These are phyloP conservation scores for Rhodinocichla rosea DNA, from an alignment of 2,113 vertebrate species.

Conservation along the genomic window DNA sequence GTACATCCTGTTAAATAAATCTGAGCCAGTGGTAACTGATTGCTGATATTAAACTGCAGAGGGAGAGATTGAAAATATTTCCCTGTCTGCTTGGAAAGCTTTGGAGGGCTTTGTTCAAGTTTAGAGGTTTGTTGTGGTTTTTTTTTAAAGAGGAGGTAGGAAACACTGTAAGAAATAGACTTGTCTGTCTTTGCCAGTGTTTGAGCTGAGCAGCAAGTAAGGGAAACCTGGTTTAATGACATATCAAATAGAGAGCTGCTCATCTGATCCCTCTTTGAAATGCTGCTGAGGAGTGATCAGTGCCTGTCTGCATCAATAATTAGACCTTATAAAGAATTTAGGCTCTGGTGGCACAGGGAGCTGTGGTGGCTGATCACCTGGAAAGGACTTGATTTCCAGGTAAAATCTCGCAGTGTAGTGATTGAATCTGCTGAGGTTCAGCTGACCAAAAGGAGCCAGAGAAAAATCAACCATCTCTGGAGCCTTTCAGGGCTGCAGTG, in stretches of 20 bases:
- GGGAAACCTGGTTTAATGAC: not conserved
- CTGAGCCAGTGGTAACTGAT: not conserved
- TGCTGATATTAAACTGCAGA: not conserved
- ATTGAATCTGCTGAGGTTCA: not conserved
- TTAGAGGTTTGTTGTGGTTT: not conserved
- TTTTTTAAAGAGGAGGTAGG: not conserved
- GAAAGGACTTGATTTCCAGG: conserved; percentile 15
- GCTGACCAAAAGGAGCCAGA: not conserved
- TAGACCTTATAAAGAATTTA: conserved; percentile 9
- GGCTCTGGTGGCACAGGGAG: not conserved
- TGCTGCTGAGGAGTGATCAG: not conserved
- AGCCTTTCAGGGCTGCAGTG: not conserved
- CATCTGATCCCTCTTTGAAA: not conserved
- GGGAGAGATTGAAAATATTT: conserved; percentile 2
- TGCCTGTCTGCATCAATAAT: not conserved
- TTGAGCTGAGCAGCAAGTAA: not conserved
- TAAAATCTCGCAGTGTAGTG: not conserved
- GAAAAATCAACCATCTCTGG: not conserved
- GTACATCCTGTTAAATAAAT: conserved; percentile 34
- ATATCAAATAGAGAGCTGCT: not conserved
- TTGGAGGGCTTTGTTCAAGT: not conserved
- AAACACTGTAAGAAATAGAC: not conserved
- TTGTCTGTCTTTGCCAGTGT: not conserved
- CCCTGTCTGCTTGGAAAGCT: not conserved
- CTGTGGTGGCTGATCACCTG: not conserved